Conservation (phyloP, 2,797 vertebrate species). For the Sebastes aleutianus region DNA sequence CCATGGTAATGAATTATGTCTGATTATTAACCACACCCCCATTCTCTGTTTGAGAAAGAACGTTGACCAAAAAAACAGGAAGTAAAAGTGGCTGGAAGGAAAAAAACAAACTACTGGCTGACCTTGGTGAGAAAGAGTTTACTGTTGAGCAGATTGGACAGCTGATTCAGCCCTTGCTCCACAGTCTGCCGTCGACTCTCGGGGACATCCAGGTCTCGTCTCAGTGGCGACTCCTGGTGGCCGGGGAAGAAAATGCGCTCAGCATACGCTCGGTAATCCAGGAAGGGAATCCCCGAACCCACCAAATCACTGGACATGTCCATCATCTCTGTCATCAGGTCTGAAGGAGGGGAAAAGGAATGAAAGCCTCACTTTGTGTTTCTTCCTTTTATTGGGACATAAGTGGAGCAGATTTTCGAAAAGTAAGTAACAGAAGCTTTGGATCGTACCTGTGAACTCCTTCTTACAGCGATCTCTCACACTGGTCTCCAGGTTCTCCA, state of each 20-base stretch:
- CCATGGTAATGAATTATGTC: no score
- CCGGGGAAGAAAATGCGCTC: conserved; percentile 98
- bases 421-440: not conserved
- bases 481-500: conserved; percentile 97
- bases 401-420: not conserved
- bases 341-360: conserved; percentile 65
- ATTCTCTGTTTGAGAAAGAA: no score
- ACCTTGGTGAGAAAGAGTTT: conserved; percentile 98
- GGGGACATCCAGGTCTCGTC: conserved; percentile 91
- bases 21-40: no score
- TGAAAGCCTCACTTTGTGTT: not conserved
- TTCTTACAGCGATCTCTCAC: conserved; percentile 98
- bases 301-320: conserved; percentile 97
- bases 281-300: conserved; percentile 94
- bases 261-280: conserved; percentile 92
- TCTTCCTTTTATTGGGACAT: not conserved
- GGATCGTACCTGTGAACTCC: conserved; percentile 91
- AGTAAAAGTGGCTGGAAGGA: no score
- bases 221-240: conserved; percentile 92
- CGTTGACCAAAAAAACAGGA: no score
- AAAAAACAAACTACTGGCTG: not conserved
- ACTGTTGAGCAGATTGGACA: conserved; percentile 97
- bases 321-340: conserved; percentile 99
- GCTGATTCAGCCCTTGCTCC: conserved; percentile 93
- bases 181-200: conserved; percentile 92